phyloP scores from a whole-genome alignment of 1,140 invertebrate species.

The Olivierus martensii region DNA sequence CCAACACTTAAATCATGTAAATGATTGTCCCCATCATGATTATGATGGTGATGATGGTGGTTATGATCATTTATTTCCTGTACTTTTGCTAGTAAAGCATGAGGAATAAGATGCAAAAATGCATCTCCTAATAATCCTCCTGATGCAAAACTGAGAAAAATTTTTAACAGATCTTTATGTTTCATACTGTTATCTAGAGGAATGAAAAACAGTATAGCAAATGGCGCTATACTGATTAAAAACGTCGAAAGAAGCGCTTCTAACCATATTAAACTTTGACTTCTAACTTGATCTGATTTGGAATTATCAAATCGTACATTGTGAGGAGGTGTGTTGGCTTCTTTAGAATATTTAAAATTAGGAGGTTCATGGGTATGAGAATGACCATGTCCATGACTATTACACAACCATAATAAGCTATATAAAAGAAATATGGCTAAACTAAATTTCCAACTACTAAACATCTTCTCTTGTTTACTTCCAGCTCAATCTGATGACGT shows the following conservation, averaged over 20 bases:
- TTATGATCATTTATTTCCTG: conserved; percentile 30
- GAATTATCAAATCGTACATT: conserved; percentile 4
- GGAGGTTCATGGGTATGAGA: conserved; percentile 46
- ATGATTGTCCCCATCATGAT: conserved; percentile 28
- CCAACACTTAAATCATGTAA: conserved; percentile 68
- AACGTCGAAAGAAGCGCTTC: conserved; percentile 75
- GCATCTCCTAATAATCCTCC: conserved; percentile 90
- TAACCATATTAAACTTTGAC: conserved; percentile 40
- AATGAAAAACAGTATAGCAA: conserved; percentile 84
- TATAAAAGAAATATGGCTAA: too few relatives aligned
- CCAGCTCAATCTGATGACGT: too few relatives aligned
- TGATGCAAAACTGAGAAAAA: conserved; percentile 84
- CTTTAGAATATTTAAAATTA: conserved; percentile 56
- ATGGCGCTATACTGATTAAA: conserved; percentile 85
- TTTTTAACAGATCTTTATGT: conserved; percentile 68
- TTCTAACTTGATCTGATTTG: not conserved
- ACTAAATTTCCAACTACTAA: too few relatives aligned
- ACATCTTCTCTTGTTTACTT: too few relatives aligned
- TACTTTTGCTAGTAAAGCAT: conserved; percentile 52
- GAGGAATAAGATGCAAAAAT: conserved; percentile 91
- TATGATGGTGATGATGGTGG: conserved; percentile 27
- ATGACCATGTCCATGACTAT: not conserved
- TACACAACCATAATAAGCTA: too few relatives aligned
- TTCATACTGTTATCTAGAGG: conserved; percentile 76
- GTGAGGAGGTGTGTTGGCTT: conserved; percentile 45